Percentiles rank a stretch among this genome's conserved stretches.
These are phyloP conservation scores for Drosophila falleni DNA, from an alignment of 2,888 invertebrate genomes.

Conservation along the genomic window DNA sequence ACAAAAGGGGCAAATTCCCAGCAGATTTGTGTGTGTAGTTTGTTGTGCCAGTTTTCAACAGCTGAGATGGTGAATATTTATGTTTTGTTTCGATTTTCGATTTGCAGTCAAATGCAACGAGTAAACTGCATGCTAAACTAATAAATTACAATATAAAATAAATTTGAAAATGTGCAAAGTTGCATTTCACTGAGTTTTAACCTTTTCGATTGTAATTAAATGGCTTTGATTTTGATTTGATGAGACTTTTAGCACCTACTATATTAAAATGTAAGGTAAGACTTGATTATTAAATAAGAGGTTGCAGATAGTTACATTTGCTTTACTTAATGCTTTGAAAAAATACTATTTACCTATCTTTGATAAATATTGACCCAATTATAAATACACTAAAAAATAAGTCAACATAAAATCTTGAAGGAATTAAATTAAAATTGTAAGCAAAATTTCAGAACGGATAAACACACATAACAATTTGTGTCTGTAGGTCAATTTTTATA, in stretches of 20 bases:
- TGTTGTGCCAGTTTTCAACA: slow-evolving; percentile 63
- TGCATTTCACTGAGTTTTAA: not conserved
- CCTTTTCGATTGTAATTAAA: not conserved
- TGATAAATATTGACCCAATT: not conserved
- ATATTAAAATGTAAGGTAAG: not conserved
- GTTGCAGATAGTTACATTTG: no score
- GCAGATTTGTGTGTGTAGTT: slow-evolving; percentile 50
- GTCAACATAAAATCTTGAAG: not conserved
- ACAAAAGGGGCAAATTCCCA: slow-evolving; percentile 33
- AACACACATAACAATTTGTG: not conserved
- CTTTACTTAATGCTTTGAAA: not conserved
- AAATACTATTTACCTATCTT: not conserved
- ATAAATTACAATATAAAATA: not conserved
- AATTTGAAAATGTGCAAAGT: not conserved
- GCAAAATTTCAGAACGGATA: not conserved
- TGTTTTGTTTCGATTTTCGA: slow-evolving; percentile 33
- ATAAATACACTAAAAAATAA: not conserved
- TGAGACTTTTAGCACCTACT: not conserved
- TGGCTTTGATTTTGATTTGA: not conserved
- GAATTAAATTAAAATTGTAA: slow-evolving; percentile 1
- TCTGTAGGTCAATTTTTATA: slow-evolving; percentile 30
- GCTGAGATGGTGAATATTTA: slow-evolving; percentile 69
- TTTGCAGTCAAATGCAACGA: not conserved
- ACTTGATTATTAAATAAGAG: no score
- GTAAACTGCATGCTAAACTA: not conserved